Conservation (phyloP, 2,888 invertebrate genomes). For the Nomada ferruginata region DNA sequence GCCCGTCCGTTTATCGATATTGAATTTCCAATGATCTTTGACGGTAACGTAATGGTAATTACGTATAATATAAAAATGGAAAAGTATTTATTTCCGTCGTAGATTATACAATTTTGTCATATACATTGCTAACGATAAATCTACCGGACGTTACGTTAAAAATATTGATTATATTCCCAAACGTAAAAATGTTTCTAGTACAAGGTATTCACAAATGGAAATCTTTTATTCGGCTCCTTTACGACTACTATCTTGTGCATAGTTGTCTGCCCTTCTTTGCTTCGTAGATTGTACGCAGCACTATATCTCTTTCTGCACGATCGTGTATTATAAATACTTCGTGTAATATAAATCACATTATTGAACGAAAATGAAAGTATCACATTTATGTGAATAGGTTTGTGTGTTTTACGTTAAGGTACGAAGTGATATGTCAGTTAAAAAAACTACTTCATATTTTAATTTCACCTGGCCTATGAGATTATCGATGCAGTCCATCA, state of each 20-base stretch:
- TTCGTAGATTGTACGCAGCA: conserved; percentile 56
- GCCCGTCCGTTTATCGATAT: not conserved
- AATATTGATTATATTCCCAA: not conserved
- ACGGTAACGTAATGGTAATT: no score
- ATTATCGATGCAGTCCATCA: not conserved
- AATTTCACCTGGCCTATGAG: not conserved
- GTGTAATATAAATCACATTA: conserved; percentile 46
- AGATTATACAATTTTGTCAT: not conserved
- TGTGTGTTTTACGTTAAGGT: conserved; percentile 18
- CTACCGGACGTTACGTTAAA: not conserved
- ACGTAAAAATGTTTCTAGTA: not conserved
- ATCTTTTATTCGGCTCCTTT: conserved; percentile 53
- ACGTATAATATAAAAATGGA: not conserved
- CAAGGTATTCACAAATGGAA: conserved; percentile 4
- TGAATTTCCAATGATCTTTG: not conserved
- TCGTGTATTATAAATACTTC: conserved; percentile 55
- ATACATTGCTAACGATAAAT: not conserved
- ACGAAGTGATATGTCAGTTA: conserved; percentile 5
- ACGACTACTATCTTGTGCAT: conserved; percentile 53
- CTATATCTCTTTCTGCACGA: conserved; percentile 53
- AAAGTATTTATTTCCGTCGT: conserved; percentile 3
- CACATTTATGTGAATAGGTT: conserved; percentile 27
- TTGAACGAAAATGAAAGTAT: conserved; percentile 17
- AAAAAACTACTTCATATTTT: not conserved
- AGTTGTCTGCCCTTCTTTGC: conserved; percentile 58